A percentile compares a stretch with the other conserved stretches of the same genome.
These are phyloP conservation scores for Pachypanchax playfairii DNA, from an alignment of 2,113 vertebrate genomes.

Conservation along the genomic window DNA sequence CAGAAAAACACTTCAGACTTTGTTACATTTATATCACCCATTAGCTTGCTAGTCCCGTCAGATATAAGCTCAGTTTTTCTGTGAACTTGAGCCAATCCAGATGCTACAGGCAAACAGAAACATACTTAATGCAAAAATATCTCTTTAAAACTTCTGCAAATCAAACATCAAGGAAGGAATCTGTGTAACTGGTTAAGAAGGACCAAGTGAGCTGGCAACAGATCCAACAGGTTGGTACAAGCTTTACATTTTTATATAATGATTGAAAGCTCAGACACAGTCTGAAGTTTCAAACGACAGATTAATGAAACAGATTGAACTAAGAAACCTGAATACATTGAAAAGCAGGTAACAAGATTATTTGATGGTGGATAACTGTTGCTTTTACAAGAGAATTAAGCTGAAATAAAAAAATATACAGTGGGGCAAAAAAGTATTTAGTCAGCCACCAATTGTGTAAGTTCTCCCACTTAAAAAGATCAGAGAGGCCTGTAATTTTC, in stretches of 20 bases:
- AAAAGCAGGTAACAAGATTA: not conserved
- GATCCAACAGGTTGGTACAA: not conserved
- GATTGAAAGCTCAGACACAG: not conserved
- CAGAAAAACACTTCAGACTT: too few species aligned
- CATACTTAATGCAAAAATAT: too few species aligned
- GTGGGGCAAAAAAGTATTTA: not conserved
- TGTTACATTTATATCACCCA: too few species aligned
- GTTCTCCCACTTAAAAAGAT: too few species aligned
- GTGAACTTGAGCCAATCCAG: too few species aligned
- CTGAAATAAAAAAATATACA: not conserved
- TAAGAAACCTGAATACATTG: not conserved
- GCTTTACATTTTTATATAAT: not conserved
- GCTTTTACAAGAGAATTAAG: too few species aligned
- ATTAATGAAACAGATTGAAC: not conserved
- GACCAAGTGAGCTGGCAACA: not conserved
- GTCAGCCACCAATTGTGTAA: too few species aligned
- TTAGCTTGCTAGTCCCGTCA: too few species aligned
- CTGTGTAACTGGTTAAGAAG: not conserved
- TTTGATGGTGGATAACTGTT: not conserved
- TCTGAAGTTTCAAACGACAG: not conserved
- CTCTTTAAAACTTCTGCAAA: too few species aligned
- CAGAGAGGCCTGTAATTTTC: too few species aligned
- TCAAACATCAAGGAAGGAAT: not conserved
- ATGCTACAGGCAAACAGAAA: too few species aligned
- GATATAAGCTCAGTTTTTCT: too few species aligned